These are phyloP conservation scores for Engraulis encrasicolus DNA, from an alignment of 2,113 vertebrate species.

Conservation along the genomic window DNA sequence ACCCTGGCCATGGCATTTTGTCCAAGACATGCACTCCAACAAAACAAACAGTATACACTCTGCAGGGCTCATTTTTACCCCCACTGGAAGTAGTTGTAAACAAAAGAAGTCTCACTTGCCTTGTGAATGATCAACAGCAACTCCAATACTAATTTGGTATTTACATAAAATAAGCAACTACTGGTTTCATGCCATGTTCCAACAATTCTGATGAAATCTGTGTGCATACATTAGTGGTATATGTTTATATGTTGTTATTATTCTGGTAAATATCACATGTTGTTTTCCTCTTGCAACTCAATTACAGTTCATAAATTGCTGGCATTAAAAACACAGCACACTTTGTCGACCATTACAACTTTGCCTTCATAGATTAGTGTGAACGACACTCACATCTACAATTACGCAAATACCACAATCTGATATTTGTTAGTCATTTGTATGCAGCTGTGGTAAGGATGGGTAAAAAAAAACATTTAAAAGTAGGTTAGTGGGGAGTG, in stretches of 20 bases:
- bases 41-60: too few relatives aligned
- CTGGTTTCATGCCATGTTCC: background rate
- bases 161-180: background rate
- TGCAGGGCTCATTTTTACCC: background rate
- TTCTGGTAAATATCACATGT: background rate
- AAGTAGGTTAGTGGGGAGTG: constrained; percentile 43
- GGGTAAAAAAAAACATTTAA: constrained; percentile 42
- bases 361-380: constrained; percentile 1
- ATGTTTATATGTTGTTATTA: background rate
- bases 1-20: too few relatives aligned
- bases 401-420: background rate
- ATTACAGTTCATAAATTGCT: too few relatives aligned
- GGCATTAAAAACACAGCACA: background rate
- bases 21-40: too few relatives aligned
- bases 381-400: background rate
- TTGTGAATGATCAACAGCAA: background rate
- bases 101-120: background rate
- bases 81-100: background rate
- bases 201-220: background rate
- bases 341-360: background rate
- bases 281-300: background rate
- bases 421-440: constrained; percentile 46
- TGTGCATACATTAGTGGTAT: background rate
- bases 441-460: constrained; percentile 46
- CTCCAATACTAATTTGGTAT: background rate